These are phyloP conservation scores for Chlorops oryzae DNA, from an alignment of 1,140 invertebrate genomes.

Conservation along the genomic window DNA sequence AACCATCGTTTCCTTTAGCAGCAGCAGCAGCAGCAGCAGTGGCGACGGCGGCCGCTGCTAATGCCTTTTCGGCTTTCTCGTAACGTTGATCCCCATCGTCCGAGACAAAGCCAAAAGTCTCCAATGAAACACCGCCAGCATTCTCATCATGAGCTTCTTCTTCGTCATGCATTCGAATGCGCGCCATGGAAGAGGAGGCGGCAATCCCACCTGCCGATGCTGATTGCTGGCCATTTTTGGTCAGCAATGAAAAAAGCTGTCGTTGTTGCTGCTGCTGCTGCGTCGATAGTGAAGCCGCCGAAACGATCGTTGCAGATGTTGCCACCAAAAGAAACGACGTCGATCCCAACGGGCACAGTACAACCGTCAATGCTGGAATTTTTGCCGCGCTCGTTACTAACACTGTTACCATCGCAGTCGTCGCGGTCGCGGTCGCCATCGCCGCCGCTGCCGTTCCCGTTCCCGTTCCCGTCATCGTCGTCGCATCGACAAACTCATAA, in stretches of 20 bases:
- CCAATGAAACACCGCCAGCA: conserved; percentile 25
- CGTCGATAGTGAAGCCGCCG: background rate
- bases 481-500: no score
- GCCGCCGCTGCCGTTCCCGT: background rate
- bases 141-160: conserved; percentile 22
- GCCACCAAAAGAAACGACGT: no score
- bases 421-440: background rate
- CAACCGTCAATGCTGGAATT: no score
- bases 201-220: conserved; percentile 3
- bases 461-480: no score
- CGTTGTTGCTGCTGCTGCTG: conserved; percentile 33
- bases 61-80: conserved; percentile 33
- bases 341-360: no score
- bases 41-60: conserved; percentile 24
- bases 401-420: no score
- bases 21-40: background rate
- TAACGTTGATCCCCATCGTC: conserved; percentile 40
- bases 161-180: background rate
- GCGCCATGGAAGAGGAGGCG: conserved; percentile 1
- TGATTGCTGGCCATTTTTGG: conserved; percentile 24
- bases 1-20: conserved; percentile 4
- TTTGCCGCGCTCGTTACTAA: no score
- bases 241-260: conserved; percentile 38
- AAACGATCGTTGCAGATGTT: background rate
- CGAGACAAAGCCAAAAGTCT: conserved; percentile 39